Conservation (phyloP, 2,797 vertebrate genomes). For the Naso thynnoides region DNA sequence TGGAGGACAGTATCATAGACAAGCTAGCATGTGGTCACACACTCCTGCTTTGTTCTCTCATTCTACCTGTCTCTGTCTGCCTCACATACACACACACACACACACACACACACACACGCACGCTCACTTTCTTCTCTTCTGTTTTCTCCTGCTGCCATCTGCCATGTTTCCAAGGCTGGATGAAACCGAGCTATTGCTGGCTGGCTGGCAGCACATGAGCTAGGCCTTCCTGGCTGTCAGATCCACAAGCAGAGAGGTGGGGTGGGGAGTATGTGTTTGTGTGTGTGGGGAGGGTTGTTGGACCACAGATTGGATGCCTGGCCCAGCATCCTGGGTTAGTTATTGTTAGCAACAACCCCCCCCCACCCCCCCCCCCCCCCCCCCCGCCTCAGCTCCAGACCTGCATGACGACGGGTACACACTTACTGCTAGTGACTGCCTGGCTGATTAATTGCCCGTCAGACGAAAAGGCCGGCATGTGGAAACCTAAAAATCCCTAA, state of each 20-base stretch:
- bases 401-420: not conserved
- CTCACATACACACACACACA: slow-evolving; percentile 18
- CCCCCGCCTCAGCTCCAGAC: not conserved
- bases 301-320: slow-evolving; percentile 56
- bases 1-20: slow-evolving; percentile 12
- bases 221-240: slow-evolving; percentile 66
- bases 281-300: slow-evolving; percentile 30
- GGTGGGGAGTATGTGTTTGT: not conserved
- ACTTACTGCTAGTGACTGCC: no score
- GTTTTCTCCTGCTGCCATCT: slow-evolving; percentile 74
- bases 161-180: slow-evolving; percentile 77
- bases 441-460: no score
- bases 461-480: no score
- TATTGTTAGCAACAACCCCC: slow-evolving; percentile 67
- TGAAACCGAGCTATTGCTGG: slow-evolving; percentile 74
- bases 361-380: not conserved
- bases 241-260: slow-evolving; percentile 56
- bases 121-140: slow-evolving; percentile 47
- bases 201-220: slow-evolving; percentile 63
- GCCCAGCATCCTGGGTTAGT: slow-evolving; percentile 59
- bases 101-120: slow-evolving; percentile 7
- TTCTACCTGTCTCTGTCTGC: slow-evolving; percentile 45
- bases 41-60: slow-evolving; percentile 17
- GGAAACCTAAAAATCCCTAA: no score
- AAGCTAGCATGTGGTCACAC: slow-evolving; percentile 40